Conservation (phyloP, 2,113 vertebrate genomes). For the Labrus mixtus region DNA sequence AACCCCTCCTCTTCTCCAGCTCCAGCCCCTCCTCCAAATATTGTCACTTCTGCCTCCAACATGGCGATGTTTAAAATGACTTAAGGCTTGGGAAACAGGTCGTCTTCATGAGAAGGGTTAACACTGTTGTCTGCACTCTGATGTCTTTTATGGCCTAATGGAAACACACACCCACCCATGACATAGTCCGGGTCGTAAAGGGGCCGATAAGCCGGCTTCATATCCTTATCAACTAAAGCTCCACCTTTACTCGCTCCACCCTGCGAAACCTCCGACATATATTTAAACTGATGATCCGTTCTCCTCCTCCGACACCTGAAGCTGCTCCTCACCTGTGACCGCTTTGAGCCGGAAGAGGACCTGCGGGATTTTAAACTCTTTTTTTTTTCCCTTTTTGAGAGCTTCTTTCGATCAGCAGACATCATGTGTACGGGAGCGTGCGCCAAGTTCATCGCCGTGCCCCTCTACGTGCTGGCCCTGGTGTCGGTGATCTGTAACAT, state of each 20-base stretch:
- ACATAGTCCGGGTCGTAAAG: constrained; percentile 11
- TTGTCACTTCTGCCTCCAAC: too few species aligned
- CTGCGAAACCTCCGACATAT: constrained; percentile 1
- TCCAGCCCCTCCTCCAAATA: too few species aligned
- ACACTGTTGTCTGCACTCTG: background rate
- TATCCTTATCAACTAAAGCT: constrained; percentile 25
- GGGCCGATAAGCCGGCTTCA: background rate
- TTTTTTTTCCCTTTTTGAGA: background rate
- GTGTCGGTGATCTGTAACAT: constrained; percentile 80
- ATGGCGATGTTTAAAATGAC: background rate
- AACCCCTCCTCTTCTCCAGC: too few species aligned
- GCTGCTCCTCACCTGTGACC: background rate
- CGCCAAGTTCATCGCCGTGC: constrained; percentile 71
- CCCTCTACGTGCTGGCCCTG: constrained; percentile 72
- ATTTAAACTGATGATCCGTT: background rate
- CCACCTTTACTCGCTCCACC: constrained; percentile 20
- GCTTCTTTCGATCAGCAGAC: background rate
- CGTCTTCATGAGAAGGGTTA: background rate
- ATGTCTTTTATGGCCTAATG: constrained; percentile 1
- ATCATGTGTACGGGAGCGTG: constrained; percentile 82
- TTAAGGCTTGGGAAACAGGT: too few species aligned
- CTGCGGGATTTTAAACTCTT: background rate
- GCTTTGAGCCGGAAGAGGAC: background rate
- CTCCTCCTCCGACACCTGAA: background rate
- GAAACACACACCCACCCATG: background rate